Conservation (phyloP, 2,797 vertebrate species). For the Dicrostonyx torquatus region DNA sequence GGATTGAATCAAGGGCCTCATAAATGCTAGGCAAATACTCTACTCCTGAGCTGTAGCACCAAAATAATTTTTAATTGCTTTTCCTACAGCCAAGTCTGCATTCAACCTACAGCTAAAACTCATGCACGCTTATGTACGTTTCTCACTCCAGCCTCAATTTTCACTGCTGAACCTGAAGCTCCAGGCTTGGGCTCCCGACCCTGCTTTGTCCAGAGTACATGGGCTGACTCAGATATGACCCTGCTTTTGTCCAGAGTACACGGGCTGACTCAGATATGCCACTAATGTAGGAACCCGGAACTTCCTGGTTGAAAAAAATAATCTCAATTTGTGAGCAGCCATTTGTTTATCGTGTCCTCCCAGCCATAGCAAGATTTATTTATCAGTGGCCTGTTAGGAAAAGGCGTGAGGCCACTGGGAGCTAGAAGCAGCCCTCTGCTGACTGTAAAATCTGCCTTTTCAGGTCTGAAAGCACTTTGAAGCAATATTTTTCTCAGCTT, state of each 20-base stretch:
- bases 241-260: not conserved
- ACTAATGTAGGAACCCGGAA: not conserved
- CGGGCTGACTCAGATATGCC: not conserved
- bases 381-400: constrained; percentile 47
- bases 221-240: not conserved
- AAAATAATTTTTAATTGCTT: not conserved
- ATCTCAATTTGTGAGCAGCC: not conserved
- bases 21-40: too few relatives aligned
- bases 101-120: not conserved
- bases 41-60: not conserved
- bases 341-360: constrained; percentile 41
- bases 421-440: constrained; percentile 21
- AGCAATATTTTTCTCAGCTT: constrained; percentile 68
- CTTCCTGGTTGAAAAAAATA: not conserved
- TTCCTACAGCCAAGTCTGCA: not conserved
- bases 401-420: not conserved
- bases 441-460: constrained; percentile 28
- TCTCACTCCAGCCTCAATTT: not conserved
- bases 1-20: not conserved
- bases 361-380: constrained; percentile 32
- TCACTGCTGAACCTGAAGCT: not conserved
- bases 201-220: not conserved
- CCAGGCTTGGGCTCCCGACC: not conserved
- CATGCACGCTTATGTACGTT: not conserved
- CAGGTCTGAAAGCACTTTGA: constrained; percentile 55